Conservation (phyloP, 2,113 vertebrate species). For the Tretioscincus oriximinensis region DNA sequence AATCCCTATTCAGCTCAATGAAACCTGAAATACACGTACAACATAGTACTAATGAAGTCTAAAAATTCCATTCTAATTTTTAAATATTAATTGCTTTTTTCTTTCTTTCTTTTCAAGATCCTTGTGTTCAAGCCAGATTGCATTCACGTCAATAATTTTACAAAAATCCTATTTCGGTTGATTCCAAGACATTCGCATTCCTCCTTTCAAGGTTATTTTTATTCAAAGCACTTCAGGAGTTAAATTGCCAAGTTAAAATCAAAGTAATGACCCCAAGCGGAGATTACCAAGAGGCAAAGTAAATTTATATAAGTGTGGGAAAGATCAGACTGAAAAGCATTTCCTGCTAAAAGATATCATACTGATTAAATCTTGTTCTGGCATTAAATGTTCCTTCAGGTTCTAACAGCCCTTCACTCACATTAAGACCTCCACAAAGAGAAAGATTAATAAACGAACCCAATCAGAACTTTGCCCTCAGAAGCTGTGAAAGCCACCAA, state of each 20-base stretch:
- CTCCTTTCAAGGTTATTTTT: slow-evolving; percentile 72
- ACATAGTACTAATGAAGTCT: slow-evolving; percentile 23
- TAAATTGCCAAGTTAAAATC: slow-evolving; percentile 74
- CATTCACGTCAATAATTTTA: slow-evolving; percentile 50
- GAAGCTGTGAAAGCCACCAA: slow-evolving; percentile 54
- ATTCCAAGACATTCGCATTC: slow-evolving; percentile 68
- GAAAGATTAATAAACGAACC: slow-evolving; percentile 68
- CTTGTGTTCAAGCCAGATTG: slow-evolving; percentile 54
- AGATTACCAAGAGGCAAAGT: slow-evolving; percentile 69
- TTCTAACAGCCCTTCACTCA: slow-evolving; percentile 64
- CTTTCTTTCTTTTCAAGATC: slow-evolving; percentile 33
- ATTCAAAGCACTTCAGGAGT: slow-evolving; percentile 73
- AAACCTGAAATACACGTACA: not conserved
- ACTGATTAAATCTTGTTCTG: slow-evolving; percentile 70
- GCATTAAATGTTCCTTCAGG: slow-evolving; percentile 57
- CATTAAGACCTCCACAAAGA: slow-evolving; percentile 63
- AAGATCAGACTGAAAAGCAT: slow-evolving; percentile 71
- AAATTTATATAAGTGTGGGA: slow-evolving; percentile 70
- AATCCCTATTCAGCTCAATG: not conserved
- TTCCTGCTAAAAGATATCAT: slow-evolving; percentile 69
- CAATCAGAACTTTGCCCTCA: slow-evolving; percentile 65
- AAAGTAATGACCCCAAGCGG: slow-evolving; percentile 77
- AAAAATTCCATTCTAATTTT: slow-evolving; percentile 24
- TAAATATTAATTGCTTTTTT: slow-evolving; percentile 34
- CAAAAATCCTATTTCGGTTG: slow-evolving; percentile 57